Evolutionary conservation across 2,113 vertebrate genomes (phyloP), one percentile per base, ranked within the genome.

Genomic region (Tor tambroides): DNA sequence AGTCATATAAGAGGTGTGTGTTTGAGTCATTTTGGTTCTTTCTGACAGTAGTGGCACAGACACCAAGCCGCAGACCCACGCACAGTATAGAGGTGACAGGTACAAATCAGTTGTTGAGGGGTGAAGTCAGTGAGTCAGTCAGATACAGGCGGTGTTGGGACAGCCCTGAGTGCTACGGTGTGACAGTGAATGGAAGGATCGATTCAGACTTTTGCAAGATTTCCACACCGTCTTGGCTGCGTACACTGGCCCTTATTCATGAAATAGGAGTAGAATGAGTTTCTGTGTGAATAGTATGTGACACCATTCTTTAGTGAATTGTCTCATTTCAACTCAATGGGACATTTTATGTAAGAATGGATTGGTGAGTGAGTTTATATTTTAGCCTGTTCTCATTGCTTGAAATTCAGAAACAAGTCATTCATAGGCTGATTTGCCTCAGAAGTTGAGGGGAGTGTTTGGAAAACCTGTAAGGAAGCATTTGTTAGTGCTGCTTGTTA

Each of bases 51-150:
- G 28, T 32, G 28, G 30, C 49, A 19, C 14, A 63, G 10, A 63
- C 56, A 8, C n/a, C 32, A 38, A 35, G 32, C 41, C 11, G 10
- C 41, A 30, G 26, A 78, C 17, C 2, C 30, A 38, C 11, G 2
- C 30, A 1, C 30, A 26, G 11, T 63, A 59, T 32, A 78, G 79
- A 63, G 41, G 14, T 46, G 80, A 69, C 38, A 23, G 41, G 41
- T 61, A 69, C 61, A 30, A 49, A 32, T 83, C 61, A 43, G 6
- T 80, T 80, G 78, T 7, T 35, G 19, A 35, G 12, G 23, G 6
- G 12, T 82, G 61, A 83, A 69, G 80, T 83, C 80, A 83, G n/a
- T 69, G 35, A 83, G 80, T 35, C 80, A 43, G 79, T 63, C 32
- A 43, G 79, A 81, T 63, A 28, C 6, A 69, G 80, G 61, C 38